phyloP scores from a whole-genome alignment of 2,113 vertebrate genomes.

The Crotalus viridis region DNA sequence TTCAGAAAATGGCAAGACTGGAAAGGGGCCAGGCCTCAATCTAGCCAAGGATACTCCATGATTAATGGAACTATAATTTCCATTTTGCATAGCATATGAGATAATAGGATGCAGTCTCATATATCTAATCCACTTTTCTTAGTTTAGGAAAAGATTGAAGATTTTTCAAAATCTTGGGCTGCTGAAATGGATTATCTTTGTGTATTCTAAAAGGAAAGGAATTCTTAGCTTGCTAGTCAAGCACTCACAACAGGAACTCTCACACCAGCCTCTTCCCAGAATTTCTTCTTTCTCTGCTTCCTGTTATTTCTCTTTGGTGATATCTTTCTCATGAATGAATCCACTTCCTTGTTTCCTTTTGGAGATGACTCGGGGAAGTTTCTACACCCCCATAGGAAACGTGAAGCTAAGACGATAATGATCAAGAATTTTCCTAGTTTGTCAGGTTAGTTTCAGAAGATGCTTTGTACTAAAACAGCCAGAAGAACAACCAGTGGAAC shows the following conservation, averaged over 20 bases:
- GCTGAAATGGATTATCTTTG: background rate
- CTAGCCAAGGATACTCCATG: background rate
- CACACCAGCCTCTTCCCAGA: background rate
- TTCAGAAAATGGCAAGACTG: background rate
- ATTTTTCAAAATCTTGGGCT: background rate
- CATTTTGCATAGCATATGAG: background rate
- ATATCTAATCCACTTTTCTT: background rate
- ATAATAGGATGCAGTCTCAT: background rate
- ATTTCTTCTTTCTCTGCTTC: background rate
- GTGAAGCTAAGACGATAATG: background rate
- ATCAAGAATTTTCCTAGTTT: background rate
- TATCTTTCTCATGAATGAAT: background rate
- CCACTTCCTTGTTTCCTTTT: conserved; percentile 1
- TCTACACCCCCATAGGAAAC: background rate
- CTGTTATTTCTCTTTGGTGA: background rate
- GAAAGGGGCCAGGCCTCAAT: background rate
- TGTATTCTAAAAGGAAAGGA: background rate
- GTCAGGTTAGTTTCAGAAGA: background rate
- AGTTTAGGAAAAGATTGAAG: background rate
- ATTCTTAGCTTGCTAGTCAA: background rate
- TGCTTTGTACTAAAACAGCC: background rate
- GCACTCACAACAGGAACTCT: background rate
- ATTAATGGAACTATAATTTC: background rate
- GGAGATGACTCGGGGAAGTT: background rate
- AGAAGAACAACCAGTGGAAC: background rate